Percentiles rank a stretch among this genome's conserved stretches.
Evolutionary conservation across 2,888 invertebrate genomes (phyloP).

Genomic region (Lomographa bimaculata): DNA sequence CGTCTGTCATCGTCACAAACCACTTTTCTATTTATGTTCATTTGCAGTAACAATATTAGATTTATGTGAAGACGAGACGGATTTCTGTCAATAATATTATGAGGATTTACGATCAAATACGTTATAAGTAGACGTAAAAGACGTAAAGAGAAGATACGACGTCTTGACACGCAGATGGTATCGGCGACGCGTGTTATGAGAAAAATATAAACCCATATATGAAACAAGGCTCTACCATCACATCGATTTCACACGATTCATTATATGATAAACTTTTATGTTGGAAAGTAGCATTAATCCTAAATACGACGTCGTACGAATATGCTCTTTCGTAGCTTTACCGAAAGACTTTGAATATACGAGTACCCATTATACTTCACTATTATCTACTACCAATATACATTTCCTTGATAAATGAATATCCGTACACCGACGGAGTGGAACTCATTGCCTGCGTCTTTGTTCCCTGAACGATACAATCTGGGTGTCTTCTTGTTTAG

Average conservation of each 20-base stretch:
- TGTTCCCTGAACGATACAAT: too few relatives aligned
- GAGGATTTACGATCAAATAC: conserved; percentile 54
- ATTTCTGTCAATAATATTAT: conserved; percentile 60
- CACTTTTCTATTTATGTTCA: conserved; percentile 62
- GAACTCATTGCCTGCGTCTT: too few relatives aligned
- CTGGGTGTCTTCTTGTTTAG: too few relatives aligned
- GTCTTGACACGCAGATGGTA: conserved; percentile 44
- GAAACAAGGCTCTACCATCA: conserved; percentile 22
- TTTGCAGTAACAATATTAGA: conserved; percentile 59
- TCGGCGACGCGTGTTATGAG: conserved; percentile 28
- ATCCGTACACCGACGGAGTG: too few relatives aligned
- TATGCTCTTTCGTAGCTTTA: too few relatives aligned
- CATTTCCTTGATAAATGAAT: too few relatives aligned
- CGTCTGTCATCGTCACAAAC: conserved; percentile 43
- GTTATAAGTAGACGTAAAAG: conserved; percentile 37
- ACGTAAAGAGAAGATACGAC: conserved; percentile 46
- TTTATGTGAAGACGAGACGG: conserved; percentile 55
- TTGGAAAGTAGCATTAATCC: conserved; percentile 16
- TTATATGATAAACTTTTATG: conserved; percentile 23
- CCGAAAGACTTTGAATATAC: too few relatives aligned
- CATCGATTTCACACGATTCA: conserved; percentile 24
- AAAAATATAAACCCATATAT: conserved; percentile 28
- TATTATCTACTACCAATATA: too few relatives aligned
- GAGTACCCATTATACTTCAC: too few relatives aligned
- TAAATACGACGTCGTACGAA: conserved; percentile 11